Base-by-base conservation (phyloP, 1,140 invertebrate species). In the Pomacea maculata region DNA sequence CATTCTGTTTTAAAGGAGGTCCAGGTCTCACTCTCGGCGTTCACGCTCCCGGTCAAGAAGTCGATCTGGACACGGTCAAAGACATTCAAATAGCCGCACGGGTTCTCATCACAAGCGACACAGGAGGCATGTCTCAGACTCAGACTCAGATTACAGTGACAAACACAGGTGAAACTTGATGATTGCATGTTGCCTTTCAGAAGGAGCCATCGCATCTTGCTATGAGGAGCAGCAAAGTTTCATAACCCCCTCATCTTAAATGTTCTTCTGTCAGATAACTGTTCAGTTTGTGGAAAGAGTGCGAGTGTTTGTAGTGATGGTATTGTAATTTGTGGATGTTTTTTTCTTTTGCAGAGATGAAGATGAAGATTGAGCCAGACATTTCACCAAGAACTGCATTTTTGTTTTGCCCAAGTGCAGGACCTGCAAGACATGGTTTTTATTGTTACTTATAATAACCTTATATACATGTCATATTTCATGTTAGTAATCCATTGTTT, bases 41-140 rank as follows among this genome's bases (percentile, higher is more conserved):
- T 82, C 80, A 55, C 81, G 86, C 61, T 83, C 82, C 68, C 78
- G 86, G 75, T 83, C 82, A 55, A 74, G 83, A 54, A 82, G 82
- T 57, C 34, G 82, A 67, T 83, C 82, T 12, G 77, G 80, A 21
- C 64, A 83, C 45, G 75, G 78, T 29, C 29, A 29, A 70, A n/a
- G 70, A 3, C 72, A 75, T 54, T 76, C 73, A 54, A 52, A 68
- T n/a, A 67, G 67, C 34, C 61, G 77, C 17, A 52, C 76, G 14
- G 45, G 55, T 71, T 78, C 77, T 78, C 77, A 67, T 14, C 77
- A 67, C 25, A 57, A 55, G 15, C 34, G 77, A 29, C 63, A 67
- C 12, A 65, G 67, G 29, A 78, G 52, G 68, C 34, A n/a, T 70
- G 67, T 65, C 67, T 77, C 75, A 21, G 77, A 71, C 12, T 78